Evolutionary conservation across 2,113 vertebrate genomes (phyloP).

Genomic region (Calcarius ornatus): DNA sequence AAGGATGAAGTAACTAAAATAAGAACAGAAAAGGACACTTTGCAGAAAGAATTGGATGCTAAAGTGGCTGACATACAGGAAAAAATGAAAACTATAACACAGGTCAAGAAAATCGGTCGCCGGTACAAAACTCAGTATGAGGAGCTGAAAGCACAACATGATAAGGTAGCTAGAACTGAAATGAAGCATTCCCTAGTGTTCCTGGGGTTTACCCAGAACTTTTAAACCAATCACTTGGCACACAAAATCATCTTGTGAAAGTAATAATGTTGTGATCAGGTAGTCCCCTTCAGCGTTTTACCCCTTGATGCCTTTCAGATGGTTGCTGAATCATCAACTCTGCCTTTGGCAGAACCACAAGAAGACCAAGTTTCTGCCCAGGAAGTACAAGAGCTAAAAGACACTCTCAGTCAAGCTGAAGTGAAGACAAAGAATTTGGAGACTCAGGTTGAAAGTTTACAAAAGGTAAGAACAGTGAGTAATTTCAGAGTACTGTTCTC

Average conservation of each 20-base stretch:
- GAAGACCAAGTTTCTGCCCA: constrained; percentile 84
- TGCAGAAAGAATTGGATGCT: constrained; percentile 84
- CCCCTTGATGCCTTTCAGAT: constrained; percentile 64
- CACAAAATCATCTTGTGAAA: neutral
- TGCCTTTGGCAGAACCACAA: constrained; percentile 81
- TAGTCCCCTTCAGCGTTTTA: neutral
- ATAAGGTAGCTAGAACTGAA: constrained; percentile 77
- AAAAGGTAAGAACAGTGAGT: constrained; percentile 74
- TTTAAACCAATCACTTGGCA: fast-evolving
- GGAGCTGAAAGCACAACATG: constrained; percentile 90
- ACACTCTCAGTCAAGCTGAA: constrained; percentile 84
- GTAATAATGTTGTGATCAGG: neutral
- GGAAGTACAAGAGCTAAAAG: constrained; percentile 86
- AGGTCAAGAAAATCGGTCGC: constrained; percentile 96
- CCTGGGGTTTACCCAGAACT: neutral
- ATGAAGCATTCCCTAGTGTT: neutral
- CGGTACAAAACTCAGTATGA: constrained; percentile 96
- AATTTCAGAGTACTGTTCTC: neutral
- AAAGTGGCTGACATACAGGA: constrained; percentile 88
- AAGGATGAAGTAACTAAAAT: constrained; percentile 83
- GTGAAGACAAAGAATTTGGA: constrained; percentile 82
- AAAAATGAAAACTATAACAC: constrained; percentile 89
- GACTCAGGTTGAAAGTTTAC: constrained; percentile 84
- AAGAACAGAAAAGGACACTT: constrained; percentile 78
- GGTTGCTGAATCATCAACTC: constrained; percentile 79